Percentiles rank a stretch among this genome's conserved stretches.
Conservation (phyloP, 2,888 invertebrate species). For the Chymomyza amoena region DNA sequence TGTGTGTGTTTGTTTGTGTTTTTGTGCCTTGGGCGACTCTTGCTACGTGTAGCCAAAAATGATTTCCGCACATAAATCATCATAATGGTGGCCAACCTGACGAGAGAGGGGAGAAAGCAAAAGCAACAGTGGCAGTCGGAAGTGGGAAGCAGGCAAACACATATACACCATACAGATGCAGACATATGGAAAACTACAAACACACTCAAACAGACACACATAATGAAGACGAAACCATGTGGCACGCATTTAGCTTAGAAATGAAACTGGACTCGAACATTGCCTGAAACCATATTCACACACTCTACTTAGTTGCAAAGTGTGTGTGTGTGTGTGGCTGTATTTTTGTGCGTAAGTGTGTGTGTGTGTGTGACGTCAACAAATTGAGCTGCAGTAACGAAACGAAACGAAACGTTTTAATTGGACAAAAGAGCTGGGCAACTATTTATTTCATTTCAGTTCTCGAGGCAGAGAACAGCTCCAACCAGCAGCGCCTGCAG, state of each 20-base stretch:
- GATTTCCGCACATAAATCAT: conserved; percentile 70
- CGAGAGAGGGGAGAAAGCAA: conserved; percentile 23
- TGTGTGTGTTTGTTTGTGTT: too few species aligned
- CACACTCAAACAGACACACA: conserved; percentile 17
- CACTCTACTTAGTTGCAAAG: background rate
- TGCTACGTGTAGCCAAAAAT: conserved; percentile 44
- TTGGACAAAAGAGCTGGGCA: conserved; percentile 66
- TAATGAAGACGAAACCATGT: conserved; percentile 66
- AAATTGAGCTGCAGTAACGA: conserved; percentile 51
- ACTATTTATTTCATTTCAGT: conserved; percentile 67
- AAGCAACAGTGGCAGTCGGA: background rate
- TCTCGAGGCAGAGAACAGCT: conserved; percentile 18
- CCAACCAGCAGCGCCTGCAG: conserved; percentile 21
- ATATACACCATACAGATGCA: background rate
- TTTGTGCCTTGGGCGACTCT: background rate
- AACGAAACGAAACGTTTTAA: conserved; percentile 62
- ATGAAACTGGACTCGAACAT: background rate
- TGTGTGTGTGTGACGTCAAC: conserved; percentile 38
- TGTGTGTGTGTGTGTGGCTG: too few species aligned
- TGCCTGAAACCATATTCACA: background rate
- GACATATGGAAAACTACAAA: background rate
- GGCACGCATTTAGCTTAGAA: conserved; percentile 37
- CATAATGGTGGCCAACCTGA: conserved; percentile 48
- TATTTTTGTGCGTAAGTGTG: too few species aligned
- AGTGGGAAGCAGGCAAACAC: background rate